Percentiles rank a stretch among this genome's conserved stretches.
phyloP scores from a whole-genome alignment of 2,888 invertebrate species.

The Dugesia japonica region DNA sequence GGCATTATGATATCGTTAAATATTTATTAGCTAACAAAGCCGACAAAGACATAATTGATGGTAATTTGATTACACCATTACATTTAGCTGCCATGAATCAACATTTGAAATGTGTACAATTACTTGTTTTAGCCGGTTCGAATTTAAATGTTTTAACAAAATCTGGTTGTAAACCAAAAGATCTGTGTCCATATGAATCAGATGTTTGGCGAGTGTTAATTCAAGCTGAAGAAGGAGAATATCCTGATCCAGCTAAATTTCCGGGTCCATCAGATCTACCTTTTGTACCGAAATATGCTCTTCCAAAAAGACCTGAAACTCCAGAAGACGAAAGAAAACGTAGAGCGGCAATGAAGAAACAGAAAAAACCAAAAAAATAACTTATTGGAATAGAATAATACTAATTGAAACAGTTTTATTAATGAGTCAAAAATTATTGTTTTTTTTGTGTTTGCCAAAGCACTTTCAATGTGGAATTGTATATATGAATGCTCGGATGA shows the following conservation, averaged over 20 bases:
- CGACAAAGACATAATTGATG: not conserved
- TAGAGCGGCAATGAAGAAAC: not conserved
- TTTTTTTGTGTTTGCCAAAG: no score
- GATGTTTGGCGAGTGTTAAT: not conserved
- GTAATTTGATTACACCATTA: not conserved
- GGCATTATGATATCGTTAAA: slow-evolving; percentile 20
- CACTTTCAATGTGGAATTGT: no score
- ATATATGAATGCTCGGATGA: no score
- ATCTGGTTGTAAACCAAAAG: not conserved
- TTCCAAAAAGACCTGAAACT: not conserved
- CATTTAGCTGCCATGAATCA: not conserved
- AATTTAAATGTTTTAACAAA: not conserved
- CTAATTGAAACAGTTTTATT: no score
- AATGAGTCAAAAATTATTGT: no score
- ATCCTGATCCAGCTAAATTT: not conserved
- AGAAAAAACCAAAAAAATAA: not conserved
- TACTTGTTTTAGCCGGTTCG: not conserved
- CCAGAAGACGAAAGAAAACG: not conserved
- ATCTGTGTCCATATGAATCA: not conserved
- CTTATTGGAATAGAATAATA: no score
- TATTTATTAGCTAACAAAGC: slow-evolving; percentile 2
- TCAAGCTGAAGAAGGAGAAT: not conserved
- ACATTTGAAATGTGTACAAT: not conserved
- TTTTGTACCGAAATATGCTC: not conserved
- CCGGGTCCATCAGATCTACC: not conserved